These are phyloP conservation scores for Talpa occidentalis DNA, from an alignment of 2,113 vertebrate genomes.

Conservation along the genomic window DNA sequence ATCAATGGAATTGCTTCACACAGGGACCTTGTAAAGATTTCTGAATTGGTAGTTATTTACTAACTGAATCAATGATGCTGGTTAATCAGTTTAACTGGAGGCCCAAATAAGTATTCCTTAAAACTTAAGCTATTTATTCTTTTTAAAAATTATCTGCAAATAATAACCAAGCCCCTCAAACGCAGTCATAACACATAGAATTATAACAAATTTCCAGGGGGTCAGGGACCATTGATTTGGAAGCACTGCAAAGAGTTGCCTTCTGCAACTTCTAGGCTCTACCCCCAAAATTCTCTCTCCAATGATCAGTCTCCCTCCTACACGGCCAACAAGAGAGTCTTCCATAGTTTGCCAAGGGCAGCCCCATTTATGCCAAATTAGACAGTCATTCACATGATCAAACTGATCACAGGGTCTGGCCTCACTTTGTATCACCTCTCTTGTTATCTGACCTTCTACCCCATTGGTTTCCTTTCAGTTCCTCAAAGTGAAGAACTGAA, in stretches of 20 bases:
- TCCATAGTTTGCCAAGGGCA: background rate
- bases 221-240: background rate
- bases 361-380: background rate
- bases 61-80: constrained; percentile 3
- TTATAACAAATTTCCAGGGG: background rate
- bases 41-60: background rate
- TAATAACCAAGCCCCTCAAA: background rate
- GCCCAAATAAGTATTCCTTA: constrained; percentile 4
- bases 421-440: background rate
- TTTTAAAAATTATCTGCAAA: background rate
- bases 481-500: constrained; percentile 10
- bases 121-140: background rate
- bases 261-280: background rate
- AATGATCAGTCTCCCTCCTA: background rate
- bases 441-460: background rate
- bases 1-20: constrained; percentile 32
- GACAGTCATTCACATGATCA: background rate
- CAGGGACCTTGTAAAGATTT: background rate
- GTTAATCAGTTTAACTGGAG: background rate
- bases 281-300: background rate
- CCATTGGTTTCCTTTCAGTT: background rate
- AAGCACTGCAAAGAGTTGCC: background rate
- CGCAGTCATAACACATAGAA: background rate
- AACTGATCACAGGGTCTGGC: background rate
- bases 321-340: background rate